Conservation (phyloP, 2,797 vertebrate species). For the Eurystomus glaucurus region DNA sequence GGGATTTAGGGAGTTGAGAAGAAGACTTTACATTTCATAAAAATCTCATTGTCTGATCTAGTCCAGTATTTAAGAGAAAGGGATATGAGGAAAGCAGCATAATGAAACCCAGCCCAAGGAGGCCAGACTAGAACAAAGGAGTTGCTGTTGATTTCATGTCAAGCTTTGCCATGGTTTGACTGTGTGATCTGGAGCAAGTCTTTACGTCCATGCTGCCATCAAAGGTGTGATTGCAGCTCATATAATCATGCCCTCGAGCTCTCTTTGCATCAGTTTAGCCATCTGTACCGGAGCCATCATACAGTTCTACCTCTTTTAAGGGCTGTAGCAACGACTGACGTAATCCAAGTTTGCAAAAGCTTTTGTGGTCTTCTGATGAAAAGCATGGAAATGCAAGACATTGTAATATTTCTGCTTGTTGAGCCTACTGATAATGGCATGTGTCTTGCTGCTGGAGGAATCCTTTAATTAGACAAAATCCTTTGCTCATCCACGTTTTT, state of each 20-base stretch:
- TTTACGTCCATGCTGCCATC: conserved; percentile 38
- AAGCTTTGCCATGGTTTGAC: conserved; percentile 33
- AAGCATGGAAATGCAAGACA: background rate
- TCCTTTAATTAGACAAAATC: conserved; percentile 45
- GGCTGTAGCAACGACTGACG: background rate
- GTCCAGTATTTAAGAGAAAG: conserved; percentile 35
- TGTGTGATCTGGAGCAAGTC: conserved; percentile 29
- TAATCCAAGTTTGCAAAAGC: background rate
- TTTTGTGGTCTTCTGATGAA: conserved; percentile 30
- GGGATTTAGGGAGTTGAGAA: conserved; percentile 12
- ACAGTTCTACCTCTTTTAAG: conserved; percentile 1
- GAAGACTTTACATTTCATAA: conserved; percentile 17
- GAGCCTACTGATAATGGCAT: background rate
- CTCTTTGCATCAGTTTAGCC: conserved; percentile 26
- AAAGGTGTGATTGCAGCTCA: conserved; percentile 66
- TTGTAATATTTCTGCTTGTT: background rate
- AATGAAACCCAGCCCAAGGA: conserved; percentile 69
- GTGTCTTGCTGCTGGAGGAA: conserved; percentile 8
- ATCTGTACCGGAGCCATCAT: conserved; percentile 5
- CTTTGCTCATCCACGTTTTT: conserved; percentile 19
- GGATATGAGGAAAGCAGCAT: conserved; percentile 31
- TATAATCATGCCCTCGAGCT: conserved; percentile 19
- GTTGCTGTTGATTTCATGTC: conserved; percentile 44
- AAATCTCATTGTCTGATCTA: conserved; percentile 36
- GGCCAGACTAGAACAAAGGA: conserved; percentile 55